Evolutionary conservation across 1,140 invertebrate species (phyloP), one percentile per base, ranked within the genome.

Genomic region (Thaumetopoea pityocampa): DNA sequence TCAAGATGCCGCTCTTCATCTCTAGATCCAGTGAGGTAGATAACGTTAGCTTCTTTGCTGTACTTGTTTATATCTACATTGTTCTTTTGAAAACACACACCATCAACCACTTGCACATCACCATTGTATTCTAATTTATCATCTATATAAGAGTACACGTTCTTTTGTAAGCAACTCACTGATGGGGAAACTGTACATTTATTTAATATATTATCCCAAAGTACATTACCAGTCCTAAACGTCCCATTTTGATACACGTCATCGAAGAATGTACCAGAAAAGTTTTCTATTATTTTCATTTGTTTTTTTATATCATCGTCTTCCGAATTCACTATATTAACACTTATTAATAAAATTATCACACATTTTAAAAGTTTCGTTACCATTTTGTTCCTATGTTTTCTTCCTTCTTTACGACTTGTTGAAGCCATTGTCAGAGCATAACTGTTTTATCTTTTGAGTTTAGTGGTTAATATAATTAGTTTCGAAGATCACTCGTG

Each of bases 121-220:
- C 88, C 87, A 22, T 80, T 81, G 16, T 87, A 86, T 23, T 88
- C 86, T 15, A 94, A 82, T 10, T 86, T 88, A 6, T 86, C 82
- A 38, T 92, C 89, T 24, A 94, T 62, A 61, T 91, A 93, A 5
- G 85, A 78, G 54, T 91, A 92, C 3, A 93, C 89, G 55, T 92
- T 93, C 48, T 91, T 93, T 56, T 93, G 91, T 14, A 94, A 90
- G 57, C 93, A 94, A 22, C 88, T 88, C 55, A 92, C 87, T 22
- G 89, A 88, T 10, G 91, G 88, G 40, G 86, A 85, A 10, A 83
- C 77, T 10, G 87, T 87, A 51, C 93, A 94, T 51, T 93, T 89
- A 29, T 88, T 89, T 19, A 93, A 84, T 11, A 94, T 85, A 8
- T 88, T 88, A 37, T 89, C 88, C 92, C 92, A 93, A 12, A 93